Evolutionary conservation across 2,888 invertebrate genomes (phyloP), one percentile per base, ranked within the genome.

Genomic region (Drosophila buzzatii): DNA sequence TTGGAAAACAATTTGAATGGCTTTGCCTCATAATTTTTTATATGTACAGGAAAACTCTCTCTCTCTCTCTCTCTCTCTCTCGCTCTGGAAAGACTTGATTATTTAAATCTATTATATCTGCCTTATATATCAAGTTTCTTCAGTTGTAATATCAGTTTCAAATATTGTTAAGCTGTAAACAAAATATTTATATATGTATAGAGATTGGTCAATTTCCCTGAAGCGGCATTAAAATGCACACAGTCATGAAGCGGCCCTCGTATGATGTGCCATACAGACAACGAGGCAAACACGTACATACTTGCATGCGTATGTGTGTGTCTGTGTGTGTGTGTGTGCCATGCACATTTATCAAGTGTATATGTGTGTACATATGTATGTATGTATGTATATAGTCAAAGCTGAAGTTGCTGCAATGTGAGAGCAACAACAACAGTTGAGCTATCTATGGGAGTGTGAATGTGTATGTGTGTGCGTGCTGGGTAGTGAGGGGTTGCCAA

Each of bases 281-380:
- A 83, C 69, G 47, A 42, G 62, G 53, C 71, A 65, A 61, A 73
- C 71, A 67, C 67, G 71, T 64, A 53, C 69, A 58, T 27, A 37
- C 58, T 37, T 58, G 45, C 23, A 37, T 58, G 45, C 70, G 20
- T 65, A 64, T 70, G 65, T 76, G 45, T 20, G n/a, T n/a, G 27
- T 23, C 2, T 20, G n/a, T n/a, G 44, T 20, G 23, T 23, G 45
- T 49, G 59, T 70, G 73, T 62, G 45, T 52, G 72, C 51, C 85
- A 71, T 77, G 85, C 90, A 85, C 85, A 85, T 89, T 85, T 89
- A 89, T 85, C 85, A 85, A 89, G 73, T 74, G 71, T 72, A 71
- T 70, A 56, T 76, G 64, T 57, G 7, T 76, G 18, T 14, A 18
- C 8, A 18, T 42, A 18, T 58, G 9, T 64, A 9, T 53, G 27